Evolutionary conservation across 2,113 vertebrate genomes (phyloP).

Genomic region (Stigmatopora argus): DNA sequence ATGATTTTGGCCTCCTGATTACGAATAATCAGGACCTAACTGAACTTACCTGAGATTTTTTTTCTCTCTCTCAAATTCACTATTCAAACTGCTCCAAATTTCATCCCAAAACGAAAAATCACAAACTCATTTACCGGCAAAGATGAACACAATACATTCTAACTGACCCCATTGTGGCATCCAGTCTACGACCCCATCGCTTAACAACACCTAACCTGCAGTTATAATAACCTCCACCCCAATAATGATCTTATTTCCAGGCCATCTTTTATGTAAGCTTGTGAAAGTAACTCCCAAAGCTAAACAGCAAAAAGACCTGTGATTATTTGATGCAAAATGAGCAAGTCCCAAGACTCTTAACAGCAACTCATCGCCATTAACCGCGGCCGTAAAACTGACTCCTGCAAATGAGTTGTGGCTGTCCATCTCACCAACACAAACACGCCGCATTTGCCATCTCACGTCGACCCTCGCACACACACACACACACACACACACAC

Average conservation of each 20-base stretch:
- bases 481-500: neutral
- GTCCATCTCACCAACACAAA: conserved; percentile 55
- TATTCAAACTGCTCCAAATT: too few relatives aligned
- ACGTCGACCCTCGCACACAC: conserved; percentile 6
- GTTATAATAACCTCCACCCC: conserved; percentile 9
- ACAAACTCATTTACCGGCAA: too few relatives aligned
- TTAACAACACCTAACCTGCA: too few relatives aligned
- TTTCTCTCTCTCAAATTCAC: too few relatives aligned
- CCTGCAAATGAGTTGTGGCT: conserved; percentile 68
- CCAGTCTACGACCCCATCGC: too few relatives aligned
- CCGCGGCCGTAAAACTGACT: conserved; percentile 65
- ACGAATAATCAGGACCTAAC: too few relatives aligned
- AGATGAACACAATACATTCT: too few relatives aligned
- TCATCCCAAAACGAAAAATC: too few relatives aligned
- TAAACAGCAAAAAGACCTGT: conserved; percentile 32
- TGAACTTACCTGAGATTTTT: too few relatives aligned
- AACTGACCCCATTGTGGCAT: too few relatives aligned
- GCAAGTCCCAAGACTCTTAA: conserved; percentile 63
- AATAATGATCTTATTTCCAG: conserved; percentile 1
- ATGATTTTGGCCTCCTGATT: too few relatives aligned
- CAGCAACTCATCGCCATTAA: conserved; percentile 68
- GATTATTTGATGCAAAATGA: conserved; percentile 63
- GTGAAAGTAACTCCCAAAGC: neutral
- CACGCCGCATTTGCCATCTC: conserved; percentile 40
- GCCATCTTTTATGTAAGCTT: conserved; percentile 5